Evolutionary conservation across 35 echinoderm and acorn worm genomes (phyloP), one percentile per base, ranked within the genome.

Genomic region (Holothuria glaberrima): DNA sequence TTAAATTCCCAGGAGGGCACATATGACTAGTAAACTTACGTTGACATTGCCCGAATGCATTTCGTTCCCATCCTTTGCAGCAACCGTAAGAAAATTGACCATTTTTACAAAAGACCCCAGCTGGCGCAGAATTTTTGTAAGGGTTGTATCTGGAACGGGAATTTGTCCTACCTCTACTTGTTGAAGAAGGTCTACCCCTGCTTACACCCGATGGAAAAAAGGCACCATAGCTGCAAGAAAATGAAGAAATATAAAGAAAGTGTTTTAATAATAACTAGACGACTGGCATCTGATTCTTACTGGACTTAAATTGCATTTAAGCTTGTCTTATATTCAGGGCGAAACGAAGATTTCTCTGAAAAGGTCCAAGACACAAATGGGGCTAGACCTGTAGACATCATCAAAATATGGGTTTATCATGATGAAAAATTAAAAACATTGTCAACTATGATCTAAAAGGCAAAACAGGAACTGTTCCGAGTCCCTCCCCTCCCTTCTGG

Each of bases 31-130:
- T 54, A 14, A 54, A 87, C 85, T 87, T 71, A 87, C 85, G 85
- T 87, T 87, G 85, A 27, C 85, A 87, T 70, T 54, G 61, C 20
- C 85, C 85, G 20, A 87, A 69, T 6, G 85, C 85, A 62, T 87
- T 87, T 71, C 31, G 19, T 27, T 87, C 85, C 85, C 85, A 87
- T 35, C 85, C 85, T 54, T 87, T 48, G 30, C 85, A 87, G 35
- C 85, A 87, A 20, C 85, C 85, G 24, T 46, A 50, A 28, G n/a
- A 5, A 36, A 87, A 87, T 35, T 87, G 85, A 21, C 85, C 85
- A 87, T 45, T 69, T 69, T 71, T 67, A 50, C 85, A 87, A 59
- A 70, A 87, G 34, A 70, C 85, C 30, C 54, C 65, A 19, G 85
- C 14, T 26, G 85, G 62, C 7, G 85, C 1, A 16, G 62, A 44